Conservation (phyloP, 2,888 invertebrate species). For the Eledona agricola region DNA sequence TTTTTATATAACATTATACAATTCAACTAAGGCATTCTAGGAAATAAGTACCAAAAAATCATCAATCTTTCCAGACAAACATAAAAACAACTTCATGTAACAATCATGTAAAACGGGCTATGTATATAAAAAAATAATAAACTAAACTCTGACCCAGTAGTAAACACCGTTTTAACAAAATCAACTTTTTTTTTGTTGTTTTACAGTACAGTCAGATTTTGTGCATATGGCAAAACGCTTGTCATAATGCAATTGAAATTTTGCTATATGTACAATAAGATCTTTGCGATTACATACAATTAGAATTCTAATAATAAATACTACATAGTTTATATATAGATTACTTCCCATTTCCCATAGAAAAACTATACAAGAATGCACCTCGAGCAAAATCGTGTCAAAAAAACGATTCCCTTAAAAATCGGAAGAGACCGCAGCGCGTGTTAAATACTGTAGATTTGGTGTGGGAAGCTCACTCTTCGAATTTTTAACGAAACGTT, state of each 20-base stretch:
- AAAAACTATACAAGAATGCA: conserved; percentile 51
- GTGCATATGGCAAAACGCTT: conserved; percentile 49
- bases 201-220: conserved; percentile 37
- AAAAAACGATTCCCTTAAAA: conserved; percentile 26
- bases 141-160: conserved; percentile 42
- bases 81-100: conserved; percentile 33
- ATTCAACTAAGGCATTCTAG: conserved; percentile 37
- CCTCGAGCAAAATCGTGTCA: conserved; percentile 43
- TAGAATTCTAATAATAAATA: conserved; percentile 43
- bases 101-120: conserved; percentile 35
- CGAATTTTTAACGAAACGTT: conserved; percentile 28
- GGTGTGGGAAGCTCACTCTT: conserved; percentile 18
- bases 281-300: conserved; percentile 35
- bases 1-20: conserved; percentile 41
- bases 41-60: conserved; percentile 40
- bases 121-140: conserved; percentile 40
- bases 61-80: conserved; percentile 21
- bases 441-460: conserved; percentile 27
- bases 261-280: conserved; percentile 51
- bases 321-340: conserved; percentile 36
- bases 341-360: conserved; percentile 10
- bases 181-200: conserved; percentile 34
- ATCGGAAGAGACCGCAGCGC: conserved; percentile 17
- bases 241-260: conserved; percentile 33
- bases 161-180: conserved; percentile 34